These are phyloP conservation scores for Adelges cooleyi DNA, from an alignment of 1,140 invertebrate species.

Conservation along the genomic window DNA sequence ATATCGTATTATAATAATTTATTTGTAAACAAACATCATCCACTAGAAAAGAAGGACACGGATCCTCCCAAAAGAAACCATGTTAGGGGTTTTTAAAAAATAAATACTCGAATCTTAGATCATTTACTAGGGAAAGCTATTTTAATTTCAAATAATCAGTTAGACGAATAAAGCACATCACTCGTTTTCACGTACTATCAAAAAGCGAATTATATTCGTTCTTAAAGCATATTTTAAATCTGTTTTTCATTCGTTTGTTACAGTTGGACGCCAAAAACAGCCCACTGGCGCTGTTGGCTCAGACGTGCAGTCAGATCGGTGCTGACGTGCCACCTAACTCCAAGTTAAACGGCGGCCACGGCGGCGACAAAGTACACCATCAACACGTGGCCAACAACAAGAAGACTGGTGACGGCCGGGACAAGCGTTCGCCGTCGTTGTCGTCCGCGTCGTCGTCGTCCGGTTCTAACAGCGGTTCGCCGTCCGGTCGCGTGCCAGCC, in stretches of 20 bases:
- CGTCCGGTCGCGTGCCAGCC: constrained; percentile 42
- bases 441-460: constrained; percentile 63
- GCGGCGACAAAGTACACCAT: constrained; percentile 12
- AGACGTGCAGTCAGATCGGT: constrained; percentile 96
- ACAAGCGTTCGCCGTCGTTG: constrained; percentile 31
- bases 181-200: no score
- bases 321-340: constrained; percentile 73
- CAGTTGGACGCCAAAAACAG: constrained; percentile 98
- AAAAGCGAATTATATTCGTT: no score
- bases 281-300: constrained; percentile 88
- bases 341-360: constrained; percentile 58
- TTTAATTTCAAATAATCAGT: no score
- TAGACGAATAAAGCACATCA: no score
- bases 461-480: constrained; percentile 50
- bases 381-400: not conserved
- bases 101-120: no score
- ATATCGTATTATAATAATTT: no score
- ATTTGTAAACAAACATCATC: no score
- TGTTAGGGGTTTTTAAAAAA: no score
- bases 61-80: no score
- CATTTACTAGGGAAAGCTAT: no score
- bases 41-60: no score
- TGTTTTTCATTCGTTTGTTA: constrained; percentile 42
- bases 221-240: no score
- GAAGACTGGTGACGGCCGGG: constrained; percentile 27